Evolutionary conservation across 2,113 vertebrate genomes (phyloP), one percentile per base, ranked within the genome.

Genomic region (Chunga burmeisteri): DNA sequence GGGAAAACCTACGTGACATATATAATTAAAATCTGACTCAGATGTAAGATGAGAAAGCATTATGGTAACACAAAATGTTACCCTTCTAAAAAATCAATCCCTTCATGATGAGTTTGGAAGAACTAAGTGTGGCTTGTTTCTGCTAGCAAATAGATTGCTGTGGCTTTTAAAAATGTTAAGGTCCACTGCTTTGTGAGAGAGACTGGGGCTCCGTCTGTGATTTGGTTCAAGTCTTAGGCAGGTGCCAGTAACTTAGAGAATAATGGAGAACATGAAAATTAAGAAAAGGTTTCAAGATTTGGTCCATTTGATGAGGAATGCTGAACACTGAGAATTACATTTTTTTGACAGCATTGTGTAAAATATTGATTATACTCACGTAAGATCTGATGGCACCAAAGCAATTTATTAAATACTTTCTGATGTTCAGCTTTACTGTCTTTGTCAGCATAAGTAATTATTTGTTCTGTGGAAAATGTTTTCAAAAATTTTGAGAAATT

Each of bases 21-120:
- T 65, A 81, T 91, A 94, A 96, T 97, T 97, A 96, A 97, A 96
- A 93, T 71, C 82, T 90, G 84, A 83, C 72, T 61, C 11, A 46
- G 88, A 94, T 84, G 59, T 77, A 71, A 84, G 67, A 44, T 21
- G 15, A 96, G 87, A 75, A 92, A 93, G 47, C 11, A 44, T 62
- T 93, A 89, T 27, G 46, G 58, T 62, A 93, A 77, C 67, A 72
- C 4, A 0, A 74, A 84, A 87, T 40, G 32, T 56, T 81, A 63
- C 19, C 4, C 52, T 78, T 47, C 40, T 56, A 62, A 88, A 84
- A 91, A 77, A 68, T 32, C 20, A 38, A 6, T 65, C 46, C 26
- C 18, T 58, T 58, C 30, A 49, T 20, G 30, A 53, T 42, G 20
- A 29, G 6, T 80, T 55, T 70, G 34, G 19, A 88, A 81, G 66